These are phyloP conservation scores for Drosophila dives DNA, from an alignment of 2,888 invertebrate species.

Conservation along the genomic window DNA sequence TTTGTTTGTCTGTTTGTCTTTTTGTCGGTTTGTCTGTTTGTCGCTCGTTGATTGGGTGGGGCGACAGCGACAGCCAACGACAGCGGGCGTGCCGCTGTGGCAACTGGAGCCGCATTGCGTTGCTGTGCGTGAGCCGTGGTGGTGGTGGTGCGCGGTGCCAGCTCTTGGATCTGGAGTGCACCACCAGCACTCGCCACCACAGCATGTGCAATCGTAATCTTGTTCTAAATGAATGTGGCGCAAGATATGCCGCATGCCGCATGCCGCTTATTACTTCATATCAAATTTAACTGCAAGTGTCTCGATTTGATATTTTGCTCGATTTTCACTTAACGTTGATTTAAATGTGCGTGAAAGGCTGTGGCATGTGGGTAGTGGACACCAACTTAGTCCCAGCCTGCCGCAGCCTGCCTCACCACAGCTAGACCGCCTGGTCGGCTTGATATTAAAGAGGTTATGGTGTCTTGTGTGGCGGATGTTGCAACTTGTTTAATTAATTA, in stretches of 20 bases:
- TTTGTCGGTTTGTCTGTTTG: not conserved
- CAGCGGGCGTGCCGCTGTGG: slow-evolving; percentile 68
- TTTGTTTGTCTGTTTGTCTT: not conserved
- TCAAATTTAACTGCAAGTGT: slow-evolving; percentile 62
- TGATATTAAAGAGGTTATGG: slow-evolving; percentile 1
- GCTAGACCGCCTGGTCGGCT: not conserved
- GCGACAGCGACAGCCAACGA: slow-evolving; percentile 63
- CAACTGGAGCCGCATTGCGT: slow-evolving; percentile 8
- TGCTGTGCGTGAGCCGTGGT: slow-evolving; percentile 53
- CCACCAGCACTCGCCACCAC: slow-evolving; percentile 37
- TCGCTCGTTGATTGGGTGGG: slow-evolving; percentile 68
- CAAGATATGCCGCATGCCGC: slow-evolving; percentile 64
- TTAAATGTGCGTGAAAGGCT: slow-evolving; percentile 69
- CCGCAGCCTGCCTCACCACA: not conserved
- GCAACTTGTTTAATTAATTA: slow-evolving; percentile 76
- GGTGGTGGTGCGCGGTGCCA: not conserved
- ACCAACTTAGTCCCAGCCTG: not conserved
- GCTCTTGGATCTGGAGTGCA: slow-evolving; percentile 26
- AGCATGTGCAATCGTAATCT: slow-evolving; percentile 62
- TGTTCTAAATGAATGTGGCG: slow-evolving; percentile 78
- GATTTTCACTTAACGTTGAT: slow-evolving; percentile 51
- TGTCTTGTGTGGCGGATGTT: slow-evolving; percentile 71
- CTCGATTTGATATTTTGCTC: slow-evolving; percentile 32
- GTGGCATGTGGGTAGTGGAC: slow-evolving; percentile 48
- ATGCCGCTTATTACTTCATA: slow-evolving; percentile 71